Evolutionary conservation across 1,140 invertebrate species (phyloP).

Genomic region (Drosophila parabipectinata): DNA sequence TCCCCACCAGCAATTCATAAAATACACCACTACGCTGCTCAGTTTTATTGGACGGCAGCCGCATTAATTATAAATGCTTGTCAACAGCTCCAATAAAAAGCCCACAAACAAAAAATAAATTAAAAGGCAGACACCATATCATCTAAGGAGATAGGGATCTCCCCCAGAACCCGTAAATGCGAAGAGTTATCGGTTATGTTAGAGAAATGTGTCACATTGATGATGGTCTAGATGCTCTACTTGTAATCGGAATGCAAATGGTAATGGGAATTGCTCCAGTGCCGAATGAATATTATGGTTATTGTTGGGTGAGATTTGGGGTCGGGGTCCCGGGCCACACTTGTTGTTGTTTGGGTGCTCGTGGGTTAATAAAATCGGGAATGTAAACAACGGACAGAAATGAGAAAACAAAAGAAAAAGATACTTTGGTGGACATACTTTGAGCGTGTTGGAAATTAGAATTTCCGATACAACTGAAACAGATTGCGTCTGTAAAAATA

Average conservation of each 20-base stretch:
- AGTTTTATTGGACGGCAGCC: slow-evolving; percentile 36
- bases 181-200: slow-evolving; percentile 40
- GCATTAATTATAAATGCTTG: slow-evolving; percentile 46
- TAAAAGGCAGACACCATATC: slow-evolving; percentile 15
- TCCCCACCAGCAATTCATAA: slow-evolving; percentile 28
- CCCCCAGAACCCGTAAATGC: slow-evolving; percentile 19
- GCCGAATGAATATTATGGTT: slow-evolving; percentile 58
- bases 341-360: slow-evolving; percentile 46
- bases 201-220: slow-evolving; percentile 42
- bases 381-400: slow-evolving; percentile 33
- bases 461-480: slow-evolving; percentile 78
- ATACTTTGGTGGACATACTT: slow-evolving; percentile 58
- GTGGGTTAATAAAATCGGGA: slow-evolving; percentile 41
- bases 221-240: slow-evolving; percentile 40
- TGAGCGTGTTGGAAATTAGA: slow-evolving; percentile 76
- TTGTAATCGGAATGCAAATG: slow-evolving; percentile 40
- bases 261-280: slow-evolving; percentile 26
- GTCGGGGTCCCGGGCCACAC: slow-evolving; percentile 14
- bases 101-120: slow-evolving; percentile 13
- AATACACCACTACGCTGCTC: neutral
- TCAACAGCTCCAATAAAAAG: slow-evolving; percentile 45
- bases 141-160: slow-evolving; percentile 5
- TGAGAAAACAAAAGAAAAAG: slow-evolving; percentile 39
- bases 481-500: slow-evolving; percentile 74
- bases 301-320: slow-evolving; percentile 30